Evolutionary conservation across 2,113 vertebrate genomes (phyloP).

Genomic region (Megaceryle maxima): DNA sequence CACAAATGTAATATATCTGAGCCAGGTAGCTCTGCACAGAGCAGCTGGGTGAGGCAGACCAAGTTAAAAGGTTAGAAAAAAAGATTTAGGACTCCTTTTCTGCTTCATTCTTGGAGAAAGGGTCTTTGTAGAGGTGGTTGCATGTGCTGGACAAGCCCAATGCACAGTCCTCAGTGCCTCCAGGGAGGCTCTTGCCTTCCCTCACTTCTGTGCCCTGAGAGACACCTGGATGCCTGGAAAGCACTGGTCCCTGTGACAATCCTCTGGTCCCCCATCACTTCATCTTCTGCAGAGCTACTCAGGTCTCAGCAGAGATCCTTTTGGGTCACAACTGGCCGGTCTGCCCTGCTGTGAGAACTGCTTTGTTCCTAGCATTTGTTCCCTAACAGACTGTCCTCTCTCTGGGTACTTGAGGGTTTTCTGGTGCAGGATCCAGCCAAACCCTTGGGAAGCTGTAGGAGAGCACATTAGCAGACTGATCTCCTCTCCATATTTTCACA

Average conservation of each 20-base stretch:
- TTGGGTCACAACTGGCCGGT: not conserved
- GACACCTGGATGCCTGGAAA: not conserved
- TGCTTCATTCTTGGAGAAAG: not conserved
- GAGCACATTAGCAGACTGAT: not conserved
- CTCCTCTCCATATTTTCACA: not conserved
- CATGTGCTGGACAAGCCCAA: not conserved
- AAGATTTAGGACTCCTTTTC: not conserved
- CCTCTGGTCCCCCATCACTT: not conserved
- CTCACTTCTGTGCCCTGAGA: not conserved
- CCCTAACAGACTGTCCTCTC: not conserved
- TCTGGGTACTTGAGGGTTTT: fast-evolving
- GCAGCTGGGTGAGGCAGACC: not conserved
- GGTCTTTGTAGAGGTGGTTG: not conserved
- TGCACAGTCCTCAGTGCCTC: not conserved
- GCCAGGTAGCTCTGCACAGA: not conserved
- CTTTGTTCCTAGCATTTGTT: not conserved
- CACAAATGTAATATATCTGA: fast-evolving
- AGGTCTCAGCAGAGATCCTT: not conserved
- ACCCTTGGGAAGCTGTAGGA: not conserved
- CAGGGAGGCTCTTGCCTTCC: not conserved
- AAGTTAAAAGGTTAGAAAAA: not conserved
- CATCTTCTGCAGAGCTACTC: not conserved
- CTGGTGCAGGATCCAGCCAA: not conserved
- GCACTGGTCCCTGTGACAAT: fast-evolving
- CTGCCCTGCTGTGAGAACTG: not conserved